Percentiles rank a stretch among this genome's conserved stretches.
Evolutionary conservation across 1,140 invertebrate species (phyloP).

Genomic region (Formica exsecta): DNA sequence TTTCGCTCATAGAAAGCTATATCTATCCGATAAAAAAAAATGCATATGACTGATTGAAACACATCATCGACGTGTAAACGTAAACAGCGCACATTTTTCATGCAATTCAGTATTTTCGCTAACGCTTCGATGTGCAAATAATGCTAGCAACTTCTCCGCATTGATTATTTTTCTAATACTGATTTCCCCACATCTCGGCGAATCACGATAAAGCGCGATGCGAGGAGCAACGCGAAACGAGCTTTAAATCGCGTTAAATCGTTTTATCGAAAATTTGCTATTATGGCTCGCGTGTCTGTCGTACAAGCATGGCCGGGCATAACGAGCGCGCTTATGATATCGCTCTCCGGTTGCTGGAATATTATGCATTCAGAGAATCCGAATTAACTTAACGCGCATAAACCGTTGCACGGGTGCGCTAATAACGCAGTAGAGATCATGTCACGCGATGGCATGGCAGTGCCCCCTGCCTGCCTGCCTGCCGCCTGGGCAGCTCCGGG

Average conservation of each 20-base stretch:
- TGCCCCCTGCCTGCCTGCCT: not conserved
- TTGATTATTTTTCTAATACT: conserved; percentile 46
- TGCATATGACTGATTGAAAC: conserved; percentile 39
- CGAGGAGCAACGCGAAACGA: not conserved
- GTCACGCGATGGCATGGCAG: conserved; percentile 42
- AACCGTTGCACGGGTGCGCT: not conserved
- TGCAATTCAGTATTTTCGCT: conserved; percentile 10
- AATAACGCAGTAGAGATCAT: conserved; percentile 39
- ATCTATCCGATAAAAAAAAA: conserved; percentile 24
- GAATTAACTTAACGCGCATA: conserved; percentile 42
- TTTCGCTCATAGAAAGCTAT: conserved; percentile 33
- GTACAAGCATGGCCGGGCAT: not conserved
- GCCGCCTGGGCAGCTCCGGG: not conserved
- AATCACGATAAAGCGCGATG: not conserved
- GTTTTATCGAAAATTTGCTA: conserved; percentile 21
- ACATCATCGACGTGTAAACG: conserved; percentile 28
- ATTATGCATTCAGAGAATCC: conserved; percentile 30
- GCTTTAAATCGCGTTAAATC: conserved; percentile 7
- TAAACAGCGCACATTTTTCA: conserved; percentile 38
- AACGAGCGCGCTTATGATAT: conserved; percentile 38
- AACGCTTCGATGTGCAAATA: conserved; percentile 13
- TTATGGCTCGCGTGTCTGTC: not conserved
- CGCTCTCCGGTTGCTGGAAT: not conserved
- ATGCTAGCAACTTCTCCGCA: not conserved
- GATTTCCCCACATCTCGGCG: not conserved